Percentiles rank a stretch among this genome's conserved stretches.
These are phyloP conservation scores for Chlamydotis undulata DNA, from an alignment of 2,113 vertebrate genomes.

Conservation along the genomic window DNA sequence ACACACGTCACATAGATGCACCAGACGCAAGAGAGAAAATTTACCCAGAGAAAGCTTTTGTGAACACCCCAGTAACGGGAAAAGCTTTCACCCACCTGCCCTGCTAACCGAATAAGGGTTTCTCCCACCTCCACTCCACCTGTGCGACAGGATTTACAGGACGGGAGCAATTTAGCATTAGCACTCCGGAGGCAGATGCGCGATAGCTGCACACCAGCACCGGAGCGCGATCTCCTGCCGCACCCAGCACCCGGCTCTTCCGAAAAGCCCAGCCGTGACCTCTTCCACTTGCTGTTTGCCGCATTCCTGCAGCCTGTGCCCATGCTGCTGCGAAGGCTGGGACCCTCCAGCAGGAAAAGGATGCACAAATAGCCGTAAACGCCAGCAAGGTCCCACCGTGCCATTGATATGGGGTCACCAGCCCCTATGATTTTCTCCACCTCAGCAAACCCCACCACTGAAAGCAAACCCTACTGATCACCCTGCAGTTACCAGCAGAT, in stretches of 20 bases:
- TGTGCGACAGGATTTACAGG: background rate
- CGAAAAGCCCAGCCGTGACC: background rate
- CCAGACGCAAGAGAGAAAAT: background rate
- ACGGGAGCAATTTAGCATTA: background rate
- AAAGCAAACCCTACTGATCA: background rate
- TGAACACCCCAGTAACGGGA: background rate
- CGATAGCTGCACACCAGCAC: background rate
- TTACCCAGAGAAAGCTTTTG: background rate
- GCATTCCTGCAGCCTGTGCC: background rate
- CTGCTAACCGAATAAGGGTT: background rate
- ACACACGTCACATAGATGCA: rapidly evolving
- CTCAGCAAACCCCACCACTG: background rate
- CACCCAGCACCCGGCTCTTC: background rate
- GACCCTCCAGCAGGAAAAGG: background rate
- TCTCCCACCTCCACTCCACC: background rate
- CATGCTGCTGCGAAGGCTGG: background rate
- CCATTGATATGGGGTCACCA: rapidly evolving
- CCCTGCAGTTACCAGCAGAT: background rate
- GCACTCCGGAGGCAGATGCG: background rate
- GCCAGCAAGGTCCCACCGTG: rapidly evolving
- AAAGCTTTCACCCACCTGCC: background rate
- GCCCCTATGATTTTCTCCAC: background rate
- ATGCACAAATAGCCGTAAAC: rapidly evolving
- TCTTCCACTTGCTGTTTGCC: background rate
- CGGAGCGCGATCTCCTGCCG: rapidly evolving